A percentile compares a stretch with the other conserved stretches of the same genome.
Conservation (phyloP, 2,888 invertebrate genomes). For the Fragum sueziense region DNA sequence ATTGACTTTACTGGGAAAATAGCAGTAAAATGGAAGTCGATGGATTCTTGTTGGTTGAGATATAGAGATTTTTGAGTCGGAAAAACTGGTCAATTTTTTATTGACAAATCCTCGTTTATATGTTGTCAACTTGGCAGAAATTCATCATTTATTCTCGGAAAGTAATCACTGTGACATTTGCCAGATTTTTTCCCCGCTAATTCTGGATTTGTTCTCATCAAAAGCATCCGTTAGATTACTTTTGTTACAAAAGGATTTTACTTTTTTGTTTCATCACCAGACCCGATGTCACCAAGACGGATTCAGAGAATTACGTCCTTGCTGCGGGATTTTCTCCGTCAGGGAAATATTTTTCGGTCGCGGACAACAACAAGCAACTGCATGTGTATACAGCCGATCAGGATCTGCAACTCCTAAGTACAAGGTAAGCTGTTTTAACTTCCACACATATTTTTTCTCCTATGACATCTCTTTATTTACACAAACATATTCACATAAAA, state of each 20-base stretch:
- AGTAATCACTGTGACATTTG: conserved; percentile 30
- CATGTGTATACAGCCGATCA: conserved; percentile 63
- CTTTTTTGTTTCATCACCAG: conserved; percentile 36
- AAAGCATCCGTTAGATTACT: background rate
- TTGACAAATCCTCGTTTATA: conserved; percentile 66
- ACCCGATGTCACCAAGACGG: conserved; percentile 39
- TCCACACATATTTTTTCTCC: too few relatives aligned
- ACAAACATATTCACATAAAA: too few relatives aligned
- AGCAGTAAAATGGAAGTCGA: conserved; percentile 68
- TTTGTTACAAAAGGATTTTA: conserved; percentile 19
- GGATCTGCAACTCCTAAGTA: conserved; percentile 36
- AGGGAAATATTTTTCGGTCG: conserved; percentile 72
- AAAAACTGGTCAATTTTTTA: conserved; percentile 73
- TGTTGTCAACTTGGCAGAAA: conserved; percentile 54
- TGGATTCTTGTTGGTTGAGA: conserved; percentile 51
- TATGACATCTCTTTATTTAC: too few relatives aligned
- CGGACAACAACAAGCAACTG: conserved; percentile 76
- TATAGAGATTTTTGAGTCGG: conserved; percentile 64
- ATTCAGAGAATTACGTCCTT: conserved; percentile 62
- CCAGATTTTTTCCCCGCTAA: background rate
- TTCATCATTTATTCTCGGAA: conserved; percentile 44
- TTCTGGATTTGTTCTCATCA: background rate
- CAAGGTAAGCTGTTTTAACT: conserved; percentile 57
- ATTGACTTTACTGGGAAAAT: conserved; percentile 69
- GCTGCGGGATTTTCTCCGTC: conserved; percentile 69